phyloP scores from a whole-genome alignment of 2,888 invertebrate species.

The Tromatobia lineatoria region DNA sequence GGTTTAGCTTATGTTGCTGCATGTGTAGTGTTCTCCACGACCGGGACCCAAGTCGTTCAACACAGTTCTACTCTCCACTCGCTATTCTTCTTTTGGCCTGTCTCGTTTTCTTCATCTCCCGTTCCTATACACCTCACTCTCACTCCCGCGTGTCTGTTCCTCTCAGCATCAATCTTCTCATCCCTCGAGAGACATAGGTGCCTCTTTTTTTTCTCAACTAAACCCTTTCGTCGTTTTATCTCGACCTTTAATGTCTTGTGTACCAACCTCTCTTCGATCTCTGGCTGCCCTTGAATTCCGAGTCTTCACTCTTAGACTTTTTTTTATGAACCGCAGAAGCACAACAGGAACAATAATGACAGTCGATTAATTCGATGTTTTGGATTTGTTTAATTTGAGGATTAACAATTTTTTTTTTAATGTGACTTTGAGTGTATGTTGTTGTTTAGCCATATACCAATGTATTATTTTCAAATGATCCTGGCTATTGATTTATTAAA shows the following conservation, averaged over 20 bases:
- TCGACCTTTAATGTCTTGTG: slow-evolving; percentile 63
- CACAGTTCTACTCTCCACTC: slow-evolving; percentile 53
- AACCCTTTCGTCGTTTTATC: slow-evolving; percentile 63
- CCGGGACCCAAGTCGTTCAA: slow-evolving; percentile 54
- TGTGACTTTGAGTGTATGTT: too few relatives aligned
- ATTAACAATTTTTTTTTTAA: too few relatives aligned
- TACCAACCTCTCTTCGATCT: slow-evolving; percentile 72
- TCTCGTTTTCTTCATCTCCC: slow-evolving; percentile 63
- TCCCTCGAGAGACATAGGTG: slow-evolving; percentile 5
- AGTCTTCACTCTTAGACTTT: slow-evolving; percentile 71
- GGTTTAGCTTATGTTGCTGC: slow-evolving; percentile 48
- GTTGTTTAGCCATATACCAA: too few relatives aligned
- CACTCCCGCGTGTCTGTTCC: slow-evolving; percentile 33
- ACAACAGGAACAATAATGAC: slow-evolving; percentile 13
- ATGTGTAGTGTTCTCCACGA: slow-evolving; percentile 47
- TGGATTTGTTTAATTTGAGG: too few relatives aligned
- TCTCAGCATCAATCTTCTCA: slow-evolving; percentile 21
- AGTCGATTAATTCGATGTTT: background rate
- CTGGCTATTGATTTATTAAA: too few relatives aligned
- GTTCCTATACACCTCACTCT: slow-evolving; percentile 22
- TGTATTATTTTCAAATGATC: too few relatives aligned
- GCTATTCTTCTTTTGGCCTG: slow-evolving; percentile 62
- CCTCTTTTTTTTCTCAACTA: slow-evolving; percentile 51
- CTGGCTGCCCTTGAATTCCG: slow-evolving; percentile 78
- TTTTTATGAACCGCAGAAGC: slow-evolving; percentile 72